A percentile compares a stretch with the other conserved stretches of the same genome.
phyloP scores from a whole-genome alignment of 2,797 vertebrate species.

The Squalus acanthias region DNA sequence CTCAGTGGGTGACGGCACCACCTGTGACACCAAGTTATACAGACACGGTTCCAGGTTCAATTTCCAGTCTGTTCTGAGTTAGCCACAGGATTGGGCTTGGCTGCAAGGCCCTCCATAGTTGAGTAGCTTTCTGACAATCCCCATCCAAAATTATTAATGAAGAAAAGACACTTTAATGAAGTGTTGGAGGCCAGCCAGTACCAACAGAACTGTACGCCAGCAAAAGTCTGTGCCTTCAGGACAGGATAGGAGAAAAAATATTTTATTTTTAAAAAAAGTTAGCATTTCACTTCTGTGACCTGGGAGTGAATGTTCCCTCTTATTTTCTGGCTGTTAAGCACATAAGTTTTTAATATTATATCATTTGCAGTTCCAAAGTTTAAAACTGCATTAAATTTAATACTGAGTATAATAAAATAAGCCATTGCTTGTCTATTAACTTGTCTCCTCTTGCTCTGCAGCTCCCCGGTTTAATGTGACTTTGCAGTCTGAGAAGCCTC shows the following conservation, averaged over 20 bases:
- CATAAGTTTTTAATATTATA: too few species aligned
- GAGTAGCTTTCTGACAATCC: background rate
- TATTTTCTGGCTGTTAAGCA: background rate
- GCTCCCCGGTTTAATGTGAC: slow-evolving; percentile 63
- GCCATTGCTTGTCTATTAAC: background rate
- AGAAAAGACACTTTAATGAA: background rate
- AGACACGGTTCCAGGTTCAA: background rate
- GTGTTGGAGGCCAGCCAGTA: background rate
- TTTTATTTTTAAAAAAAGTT: background rate
- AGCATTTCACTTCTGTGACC: background rate
- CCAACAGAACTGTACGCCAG: background rate
- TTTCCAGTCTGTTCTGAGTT: background rate
- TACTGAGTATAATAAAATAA: background rate
- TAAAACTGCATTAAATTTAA: background rate
- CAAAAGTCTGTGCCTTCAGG: background rate
- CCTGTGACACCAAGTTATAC: background rate
- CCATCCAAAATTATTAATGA: background rate
- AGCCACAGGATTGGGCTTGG: background rate
- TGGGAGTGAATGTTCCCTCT: background rate
- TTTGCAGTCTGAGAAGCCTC: slow-evolving; percentile 68
- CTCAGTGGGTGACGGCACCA: background rate
- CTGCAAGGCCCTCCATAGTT: background rate
- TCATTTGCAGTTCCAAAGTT: background rate
- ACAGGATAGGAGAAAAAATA: background rate
- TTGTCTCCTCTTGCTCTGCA: background rate